These are phyloP conservation scores for Aleiodes leptofemur DNA, from an alignment of 2,888 invertebrate genomes.

Conservation along the genomic window DNA sequence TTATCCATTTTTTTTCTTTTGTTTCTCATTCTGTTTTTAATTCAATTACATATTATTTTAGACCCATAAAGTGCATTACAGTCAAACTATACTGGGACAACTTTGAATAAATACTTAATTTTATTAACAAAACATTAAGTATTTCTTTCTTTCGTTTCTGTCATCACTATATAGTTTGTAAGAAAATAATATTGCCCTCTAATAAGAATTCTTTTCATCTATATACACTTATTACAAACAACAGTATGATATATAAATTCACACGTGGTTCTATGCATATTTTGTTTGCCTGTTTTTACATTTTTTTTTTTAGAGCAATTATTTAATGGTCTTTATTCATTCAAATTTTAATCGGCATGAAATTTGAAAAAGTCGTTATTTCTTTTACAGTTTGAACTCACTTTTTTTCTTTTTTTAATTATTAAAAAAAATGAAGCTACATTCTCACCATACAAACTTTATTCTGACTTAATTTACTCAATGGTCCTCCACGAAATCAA, in stretches of 20 bases:
- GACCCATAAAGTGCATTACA: slow-evolving; percentile 44
- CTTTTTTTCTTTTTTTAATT: slow-evolving; percentile 35
- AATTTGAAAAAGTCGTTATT: too few relatives aligned
- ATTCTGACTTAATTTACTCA: slow-evolving; percentile 45
- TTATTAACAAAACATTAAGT: slow-evolving; percentile 65
- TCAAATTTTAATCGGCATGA: slow-evolving; percentile 12
- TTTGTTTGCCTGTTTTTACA: slow-evolving; percentile 44
- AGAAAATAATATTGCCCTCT: slow-evolving; percentile 72
- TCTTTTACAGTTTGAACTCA: slow-evolving; percentile 23
- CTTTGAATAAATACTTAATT: slow-evolving; percentile 69
- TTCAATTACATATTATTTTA: slow-evolving; percentile 13
- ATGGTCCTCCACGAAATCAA: slow-evolving; percentile 57
- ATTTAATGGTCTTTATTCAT: neutral
- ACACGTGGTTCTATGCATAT: slow-evolving; percentile 49
- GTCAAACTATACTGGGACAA: slow-evolving; percentile 68
- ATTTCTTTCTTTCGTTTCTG: slow-evolving; percentile 56
- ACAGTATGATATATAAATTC: slow-evolving; percentile 29
- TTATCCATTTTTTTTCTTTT: neutral
- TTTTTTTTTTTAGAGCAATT: slow-evolving; percentile 12
- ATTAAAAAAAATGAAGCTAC: slow-evolving; percentile 34
- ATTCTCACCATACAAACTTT: slow-evolving; percentile 50
- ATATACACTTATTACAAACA: slow-evolving; percentile 73
- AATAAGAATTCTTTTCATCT: slow-evolving; percentile 66
- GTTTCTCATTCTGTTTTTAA: neutral
- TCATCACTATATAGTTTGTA: slow-evolving; percentile 71